Percentiles rank a stretch among this genome's conserved stretches.
These are phyloP conservation scores for Philypnodon macrostomus DNA, from an alignment of 2,797 vertebrate genomes.

Conservation along the genomic window DNA sequence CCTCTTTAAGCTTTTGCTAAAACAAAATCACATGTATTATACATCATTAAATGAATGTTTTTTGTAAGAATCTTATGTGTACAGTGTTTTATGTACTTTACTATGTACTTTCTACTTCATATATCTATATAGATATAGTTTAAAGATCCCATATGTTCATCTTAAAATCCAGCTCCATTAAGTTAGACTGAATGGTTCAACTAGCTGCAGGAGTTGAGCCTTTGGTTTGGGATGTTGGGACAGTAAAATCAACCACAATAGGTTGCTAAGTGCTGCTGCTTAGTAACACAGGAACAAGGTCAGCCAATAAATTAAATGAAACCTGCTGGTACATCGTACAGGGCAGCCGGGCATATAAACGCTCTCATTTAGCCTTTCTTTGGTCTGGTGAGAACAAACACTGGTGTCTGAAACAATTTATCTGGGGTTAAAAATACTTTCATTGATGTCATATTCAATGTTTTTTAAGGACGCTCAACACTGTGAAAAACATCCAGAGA, in stretches of 20 bases:
- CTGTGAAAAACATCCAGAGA: conserved; percentile 25
- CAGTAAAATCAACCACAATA: conserved; percentile 28
- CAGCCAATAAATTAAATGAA: conserved; percentile 57
- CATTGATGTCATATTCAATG: conserved; percentile 33
- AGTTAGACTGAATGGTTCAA: conserved; percentile 7
- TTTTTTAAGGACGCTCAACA: conserved; percentile 13
- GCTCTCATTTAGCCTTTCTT: conserved; percentile 25
- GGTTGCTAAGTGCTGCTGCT: conserved; percentile 59
- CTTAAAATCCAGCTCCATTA: no score
- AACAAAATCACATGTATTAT: conserved; percentile 20
- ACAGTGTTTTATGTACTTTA: no score
- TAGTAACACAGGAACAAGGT: conserved; percentile 59
- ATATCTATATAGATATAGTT: no score
- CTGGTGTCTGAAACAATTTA: conserved; percentile 14
- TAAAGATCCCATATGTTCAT: no score
- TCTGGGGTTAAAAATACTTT: conserved; percentile 28
- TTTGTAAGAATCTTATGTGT: no score
- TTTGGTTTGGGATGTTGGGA: conserved; percentile 12
- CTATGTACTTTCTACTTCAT: no score
- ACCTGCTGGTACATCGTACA: conserved; percentile 25
- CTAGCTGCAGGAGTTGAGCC: conserved; percentile 1
- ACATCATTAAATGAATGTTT: no score
- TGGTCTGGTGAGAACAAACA: conserved; percentile 24
- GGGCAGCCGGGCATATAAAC: conserved; percentile 29
- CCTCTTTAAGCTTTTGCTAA: conserved; percentile 93